Evolutionary conservation across 2,888 invertebrate species (phyloP), one percentile per base, ranked within the genome.

Genomic region (Plagodis pulveraria): DNA sequence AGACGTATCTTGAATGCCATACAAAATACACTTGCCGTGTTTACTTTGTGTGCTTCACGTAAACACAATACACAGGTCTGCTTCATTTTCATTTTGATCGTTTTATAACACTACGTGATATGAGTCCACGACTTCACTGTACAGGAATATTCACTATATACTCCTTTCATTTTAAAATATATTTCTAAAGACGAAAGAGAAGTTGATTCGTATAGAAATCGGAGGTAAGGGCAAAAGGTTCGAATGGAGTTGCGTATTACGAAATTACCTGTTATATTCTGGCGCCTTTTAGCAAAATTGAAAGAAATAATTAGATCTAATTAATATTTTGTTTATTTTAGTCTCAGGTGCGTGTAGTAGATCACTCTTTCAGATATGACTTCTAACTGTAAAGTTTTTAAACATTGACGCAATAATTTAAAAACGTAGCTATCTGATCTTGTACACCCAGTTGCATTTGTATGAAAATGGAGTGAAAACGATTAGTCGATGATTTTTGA

Each of bases 161-260:
- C 12, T 9, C 32, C 32, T 45, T 45, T 32, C 44, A 10, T 45
- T 45, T 45, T 45, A 45, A 45, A 42, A 32, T 11, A 45, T 45
- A 32, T 45, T 45, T 45, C 33, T 45, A 45, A 45, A 33, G 32
- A 10, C 9, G 33, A 47, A 36, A 32, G 32, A 49, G 40, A 32
- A n/a, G 40, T 11, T n/a, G 22, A 49, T 10, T 38, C 49, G n/a
- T 40, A 40, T 10, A 49, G 12, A 49, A 49, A 40, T 49, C 32
- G 32, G 40, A 40, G 49, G 38, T 40, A 22, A 38, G 40, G 40
- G 5, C 22, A 38, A 49, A 49, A 40, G 49, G 49, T 10, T 40
- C 40, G 9, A 45, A 33, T 33, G 32, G 33, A 40, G 40, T 6
- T 32, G n/a, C 5, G 45, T 33, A 42, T 41, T 41, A 10, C 41